These are phyloP conservation scores for Bombus vancouverensis DNA, from an alignment of 1,140 invertebrate species.

Conservation along the genomic window DNA sequence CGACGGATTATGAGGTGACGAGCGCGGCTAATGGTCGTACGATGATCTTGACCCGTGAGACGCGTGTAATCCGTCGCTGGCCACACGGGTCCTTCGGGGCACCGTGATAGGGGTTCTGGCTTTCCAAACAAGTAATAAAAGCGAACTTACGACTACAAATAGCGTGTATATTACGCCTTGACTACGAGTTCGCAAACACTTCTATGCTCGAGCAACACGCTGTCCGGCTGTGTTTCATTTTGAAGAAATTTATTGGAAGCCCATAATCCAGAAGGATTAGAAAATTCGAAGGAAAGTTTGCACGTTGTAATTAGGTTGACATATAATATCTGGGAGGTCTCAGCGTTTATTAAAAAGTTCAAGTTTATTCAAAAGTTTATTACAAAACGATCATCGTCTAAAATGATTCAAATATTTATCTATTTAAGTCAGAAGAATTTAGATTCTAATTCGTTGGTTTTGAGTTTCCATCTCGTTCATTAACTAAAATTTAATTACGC, in stretches of 20 bases:
- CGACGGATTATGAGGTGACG: constrained; percentile 72
- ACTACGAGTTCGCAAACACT: background rate
- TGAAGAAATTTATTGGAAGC: background rate
- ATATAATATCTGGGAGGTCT: too few species aligned
- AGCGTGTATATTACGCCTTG: constrained; percentile 50
- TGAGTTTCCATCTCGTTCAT: background rate
- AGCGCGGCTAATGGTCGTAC: constrained; percentile 67
- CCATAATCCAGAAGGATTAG: background rate
- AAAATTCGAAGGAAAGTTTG: background rate
- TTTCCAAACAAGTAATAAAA: constrained; percentile 78
- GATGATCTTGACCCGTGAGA: constrained; percentile 75
- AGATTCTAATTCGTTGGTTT: background rate
- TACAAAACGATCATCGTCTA: too few species aligned
- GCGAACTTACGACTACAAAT: constrained; percentile 73
- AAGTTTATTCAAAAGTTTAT: too few species aligned
- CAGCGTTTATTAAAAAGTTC: too few species aligned
- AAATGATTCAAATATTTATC: too few species aligned
- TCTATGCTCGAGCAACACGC: background rate
- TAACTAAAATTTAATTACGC: too few species aligned
- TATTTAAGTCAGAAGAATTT: background rate
- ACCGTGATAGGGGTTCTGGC: constrained; percentile 52
- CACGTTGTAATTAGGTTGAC: background rate
- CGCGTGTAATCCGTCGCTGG: constrained; percentile 72
- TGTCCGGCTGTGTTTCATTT: background rate
- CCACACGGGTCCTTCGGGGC: constrained; percentile 54